Evolutionary conservation across 1,140 invertebrate genomes (phyloP), one percentile per base, ranked within the genome.

Genomic region (Drosophila kohkoa): DNA sequence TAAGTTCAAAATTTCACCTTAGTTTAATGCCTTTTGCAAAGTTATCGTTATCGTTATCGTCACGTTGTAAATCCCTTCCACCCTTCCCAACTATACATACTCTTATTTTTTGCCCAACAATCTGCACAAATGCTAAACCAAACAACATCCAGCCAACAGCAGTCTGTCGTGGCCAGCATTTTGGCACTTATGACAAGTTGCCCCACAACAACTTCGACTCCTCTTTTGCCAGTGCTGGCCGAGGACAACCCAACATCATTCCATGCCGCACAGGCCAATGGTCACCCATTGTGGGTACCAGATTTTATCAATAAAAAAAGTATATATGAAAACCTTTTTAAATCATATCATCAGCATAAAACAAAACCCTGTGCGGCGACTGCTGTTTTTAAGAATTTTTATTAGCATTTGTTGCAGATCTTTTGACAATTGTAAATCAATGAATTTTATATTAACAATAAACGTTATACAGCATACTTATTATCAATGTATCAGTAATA

Each of bases 171-270:
- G 63, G 55, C 5, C 8, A 59, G 67, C 43, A 59, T 70, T 60
- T 79, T 85, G 86, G 81, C 86, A 81, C 85, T 55, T 15, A 89
- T 89, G 85, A 89, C 72, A 80, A 85, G 75, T 73, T 58, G 15
- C 2, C 2, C 41, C 13, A 1, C 5, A 3, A 5, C 51, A 16
- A 52, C 57, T 81, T 77, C 35, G 81, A 89, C 20, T 6, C 6
- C 38, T 8, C 2, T 46, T 35, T 66, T 81, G 85, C 86, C 78
- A 65, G 41, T 74, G 68, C 68, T 16, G 51, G 32, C 7, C 62
- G 16, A 43, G 6, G 62, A 66, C 81, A 77, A 79, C 38, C 46
- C 49, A n/a, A 62, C 10, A 88, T 43, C 68, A 52, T 13, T n/a
- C 10, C 11, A 49, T 66, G 54, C 58, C 70, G 65, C 72, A 79